Evolutionary conservation across 92 coral and sea anemone species (phyloP), one percentile per base, ranked within the genome.

Genomic region (Pocillopora grandis): DNA sequence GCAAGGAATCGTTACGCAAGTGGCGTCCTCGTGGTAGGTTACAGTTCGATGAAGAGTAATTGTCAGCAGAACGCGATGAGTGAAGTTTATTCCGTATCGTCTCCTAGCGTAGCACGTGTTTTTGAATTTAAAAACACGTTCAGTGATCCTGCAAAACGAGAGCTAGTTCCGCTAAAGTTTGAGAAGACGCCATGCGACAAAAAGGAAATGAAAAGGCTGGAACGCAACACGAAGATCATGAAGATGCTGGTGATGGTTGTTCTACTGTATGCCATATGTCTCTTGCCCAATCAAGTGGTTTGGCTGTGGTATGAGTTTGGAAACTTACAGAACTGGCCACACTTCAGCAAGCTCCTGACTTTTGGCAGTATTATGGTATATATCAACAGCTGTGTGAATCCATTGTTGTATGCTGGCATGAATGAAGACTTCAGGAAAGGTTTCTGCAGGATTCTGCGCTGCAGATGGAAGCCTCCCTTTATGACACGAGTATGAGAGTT

Each of bases 291-390:
- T 62, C 99, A 97, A 83, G 89, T 97, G 16, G 93, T 94, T 18
- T 97, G 99, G 99, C 76, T 97, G 89, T 94, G 98, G 95, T 31
- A 73, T 16, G 98, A 94, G 78, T 94, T 94, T 74, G 98, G 98
- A 8, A 73, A 82, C 73, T 92, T 92, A 10, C 62, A 60, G 49
- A 21, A 77, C 63, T 94, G 88, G 76, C 82, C 79, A 8, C 80
- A 83, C 73, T n/a, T 89, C 21, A 72, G 78, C 36, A 76, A 88
- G 57, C 57, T 94, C 27, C 83, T 87, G 31, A 89, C 95, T 17
- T 94, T 94, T 80, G 87, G 93, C 17, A 91, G 90, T 62, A 89
- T 94, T 72, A 83, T 94, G 77, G 95, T 94, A 19, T 94, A 94
- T 70, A 76, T 94, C 49, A 94, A 94, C 87, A 94, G 98, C 65